Evolutionary conservation across 2,888 invertebrate species (phyloP).

Genomic region (Lasioglossum villosulum): DNA sequence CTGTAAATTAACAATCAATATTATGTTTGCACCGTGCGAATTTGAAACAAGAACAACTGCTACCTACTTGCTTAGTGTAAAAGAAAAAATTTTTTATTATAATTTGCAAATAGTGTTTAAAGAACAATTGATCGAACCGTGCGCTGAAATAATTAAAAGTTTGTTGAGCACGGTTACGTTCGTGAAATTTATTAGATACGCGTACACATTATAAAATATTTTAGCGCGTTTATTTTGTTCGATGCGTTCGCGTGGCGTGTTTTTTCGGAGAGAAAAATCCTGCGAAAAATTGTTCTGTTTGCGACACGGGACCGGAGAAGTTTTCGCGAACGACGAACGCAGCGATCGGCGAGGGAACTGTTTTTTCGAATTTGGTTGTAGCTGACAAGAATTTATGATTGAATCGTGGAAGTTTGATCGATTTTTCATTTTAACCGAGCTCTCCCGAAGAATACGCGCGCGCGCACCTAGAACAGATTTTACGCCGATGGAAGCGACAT

Average conservation of each 20-base stretch:
- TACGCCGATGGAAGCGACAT: not conserved
- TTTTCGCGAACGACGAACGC: not conserved
- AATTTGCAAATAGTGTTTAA: too few species aligned
- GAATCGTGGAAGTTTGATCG: conserved; percentile 1
- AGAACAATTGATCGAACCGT: too few species aligned
- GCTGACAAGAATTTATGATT: not conserved
- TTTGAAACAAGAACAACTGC: too few species aligned
- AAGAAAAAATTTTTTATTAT: too few species aligned
- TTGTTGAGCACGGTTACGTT: not conserved
- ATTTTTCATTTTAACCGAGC: not conserved
- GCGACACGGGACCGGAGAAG: not conserved
- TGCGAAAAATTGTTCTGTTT: not conserved
- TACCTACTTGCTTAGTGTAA: too few species aligned
- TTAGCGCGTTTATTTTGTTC: too few species aligned
- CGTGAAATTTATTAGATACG: too few species aligned
- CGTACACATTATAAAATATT: too few species aligned
- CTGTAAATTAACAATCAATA: too few species aligned
- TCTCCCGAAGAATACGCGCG: not conserved
- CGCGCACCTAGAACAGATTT: not conserved
- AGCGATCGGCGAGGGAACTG: not conserved
- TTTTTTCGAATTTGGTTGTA: not conserved
- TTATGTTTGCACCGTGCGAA: too few species aligned
- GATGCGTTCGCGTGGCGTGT: not conserved
- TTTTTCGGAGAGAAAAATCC: not conserved
- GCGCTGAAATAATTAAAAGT: too few species aligned